Evolutionary conservation across 2,113 vertebrate genomes (phyloP).

Genomic region (Rhadina sibilatrix): DNA sequence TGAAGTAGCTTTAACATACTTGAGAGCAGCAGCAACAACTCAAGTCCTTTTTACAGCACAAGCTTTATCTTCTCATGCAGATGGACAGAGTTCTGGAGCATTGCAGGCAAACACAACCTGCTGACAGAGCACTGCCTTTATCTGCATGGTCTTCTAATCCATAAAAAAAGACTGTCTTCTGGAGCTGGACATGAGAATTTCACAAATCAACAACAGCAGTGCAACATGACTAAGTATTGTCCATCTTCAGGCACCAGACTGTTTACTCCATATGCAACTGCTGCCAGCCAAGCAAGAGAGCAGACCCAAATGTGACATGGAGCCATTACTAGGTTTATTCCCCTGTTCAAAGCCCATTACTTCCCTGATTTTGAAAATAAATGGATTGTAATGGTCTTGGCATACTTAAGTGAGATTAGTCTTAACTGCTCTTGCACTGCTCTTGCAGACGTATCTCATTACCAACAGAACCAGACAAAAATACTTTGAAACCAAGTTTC

Average conservation of each 20-base stretch:
- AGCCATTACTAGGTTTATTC: background rate
- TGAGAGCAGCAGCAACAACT: background rate
- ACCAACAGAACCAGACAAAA: background rate
- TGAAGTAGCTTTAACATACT: background rate
- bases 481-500: background rate
- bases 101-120: background rate
- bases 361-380: background rate
- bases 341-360: background rate
- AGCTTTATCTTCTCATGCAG: background rate
- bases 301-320: rapidly evolving
- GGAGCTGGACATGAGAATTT: background rate
- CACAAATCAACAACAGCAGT: background rate
- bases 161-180: background rate
- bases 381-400: background rate
- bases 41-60: background rate
- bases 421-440: background rate
- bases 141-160: background rate
- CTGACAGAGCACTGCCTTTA: background rate
- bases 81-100: background rate
- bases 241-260: background rate
- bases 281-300: background rate
- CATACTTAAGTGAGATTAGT: background rate
- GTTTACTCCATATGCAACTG: background rate
- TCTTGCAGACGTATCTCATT: background rate
- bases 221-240: background rate